A percentile compares a stretch with the other conserved stretches of the same genome.
Evolutionary conservation across 2,797 vertebrate species (phyloP).

Genomic region (Philypnodon macrostomus): DNA sequence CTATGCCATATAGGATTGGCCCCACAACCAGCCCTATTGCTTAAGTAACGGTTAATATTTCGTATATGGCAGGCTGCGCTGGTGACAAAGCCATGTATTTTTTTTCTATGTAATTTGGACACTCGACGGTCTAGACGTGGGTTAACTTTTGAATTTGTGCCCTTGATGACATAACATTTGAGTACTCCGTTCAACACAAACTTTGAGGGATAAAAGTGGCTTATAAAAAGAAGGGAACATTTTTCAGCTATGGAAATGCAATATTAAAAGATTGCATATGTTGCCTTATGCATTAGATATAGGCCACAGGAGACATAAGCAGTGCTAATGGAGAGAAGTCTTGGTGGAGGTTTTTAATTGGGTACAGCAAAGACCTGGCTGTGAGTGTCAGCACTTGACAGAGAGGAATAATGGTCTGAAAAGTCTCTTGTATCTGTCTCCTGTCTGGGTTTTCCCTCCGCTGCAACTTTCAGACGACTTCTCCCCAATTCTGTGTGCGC

Average conservation of each 20-base stretch:
- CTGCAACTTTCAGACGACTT: conserved; percentile 47
- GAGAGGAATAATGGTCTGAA: conserved; percentile 65
- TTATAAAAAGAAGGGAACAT: conserved; percentile 45
- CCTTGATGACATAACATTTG: conserved; percentile 62
- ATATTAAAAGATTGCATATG: conserved; percentile 56
- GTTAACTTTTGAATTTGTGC: conserved; percentile 58
- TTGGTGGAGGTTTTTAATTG: conserved; percentile 68
- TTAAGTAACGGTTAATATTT: conserved; percentile 47
- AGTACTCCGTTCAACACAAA: conserved; percentile 48
- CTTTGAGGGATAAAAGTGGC: conserved; percentile 43
- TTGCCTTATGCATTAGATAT: conserved; percentile 53
- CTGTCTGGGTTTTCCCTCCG: conserved; percentile 21
- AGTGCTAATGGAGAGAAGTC: conserved; percentile 60
- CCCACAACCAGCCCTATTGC: conserved; percentile 37
- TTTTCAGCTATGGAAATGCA: conserved; percentile 38
- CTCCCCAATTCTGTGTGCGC: conserved; percentile 52
- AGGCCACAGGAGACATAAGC: conserved; percentile 41
- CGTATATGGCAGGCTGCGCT: conserved; percentile 48
- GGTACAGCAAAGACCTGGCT: conserved; percentile 64
- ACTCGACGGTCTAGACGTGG: conserved; percentile 66
- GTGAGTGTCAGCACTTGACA: conserved; percentile 68
- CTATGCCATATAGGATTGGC: conserved; percentile 35
- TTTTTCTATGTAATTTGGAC: conserved; percentile 66
- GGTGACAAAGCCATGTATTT: conserved; percentile 55
- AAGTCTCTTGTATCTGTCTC: conserved; percentile 54